These are phyloP conservation scores for Gibbula magus DNA, from an alignment of 2,888 invertebrate genomes.

Conservation along the genomic window DNA sequence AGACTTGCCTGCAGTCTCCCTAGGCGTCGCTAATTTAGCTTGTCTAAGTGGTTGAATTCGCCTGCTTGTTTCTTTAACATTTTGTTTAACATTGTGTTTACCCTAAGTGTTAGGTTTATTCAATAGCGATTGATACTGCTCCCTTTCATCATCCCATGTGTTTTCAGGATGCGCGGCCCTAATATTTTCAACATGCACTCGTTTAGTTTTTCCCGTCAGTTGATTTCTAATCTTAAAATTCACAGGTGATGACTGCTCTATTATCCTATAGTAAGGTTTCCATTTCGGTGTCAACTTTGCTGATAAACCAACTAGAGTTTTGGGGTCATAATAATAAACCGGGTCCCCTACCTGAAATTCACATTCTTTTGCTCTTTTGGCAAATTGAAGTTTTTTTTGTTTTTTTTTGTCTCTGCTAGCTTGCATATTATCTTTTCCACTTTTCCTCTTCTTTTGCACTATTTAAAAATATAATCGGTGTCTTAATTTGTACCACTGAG, in stretches of 20 bases:
- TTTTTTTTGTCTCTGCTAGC: not conserved
- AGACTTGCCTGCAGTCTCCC: not conserved
- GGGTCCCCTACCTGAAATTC: not conserved
- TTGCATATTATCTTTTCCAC: not conserved
- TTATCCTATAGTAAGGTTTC: not conserved
- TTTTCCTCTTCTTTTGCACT: too few relatives aligned
- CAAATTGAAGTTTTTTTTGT: not conserved
- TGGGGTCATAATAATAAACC: slow-evolving; percentile 12
- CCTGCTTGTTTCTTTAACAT: too few relatives aligned
- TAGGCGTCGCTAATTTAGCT: not conserved
- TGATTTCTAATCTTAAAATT: slow-evolving; percentile 1
- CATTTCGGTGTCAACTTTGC: not conserved
- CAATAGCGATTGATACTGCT: not conserved
- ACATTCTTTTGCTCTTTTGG: not conserved
- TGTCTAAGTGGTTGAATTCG: not conserved
- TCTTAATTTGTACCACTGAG: too few relatives aligned
- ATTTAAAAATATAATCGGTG: too few relatives aligned
- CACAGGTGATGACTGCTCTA: not conserved
- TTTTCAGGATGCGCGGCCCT: not conserved
- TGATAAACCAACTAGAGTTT: not conserved
- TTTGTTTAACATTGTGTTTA: too few relatives aligned
- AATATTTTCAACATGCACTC: slow-evolving; percentile 8
- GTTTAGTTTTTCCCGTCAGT: not conserved
- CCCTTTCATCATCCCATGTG: not conserved
- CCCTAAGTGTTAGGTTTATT: not conserved